Conservation (phyloP, 2,113 vertebrate species). For the Poeciliopsis turrubarensis region DNA sequence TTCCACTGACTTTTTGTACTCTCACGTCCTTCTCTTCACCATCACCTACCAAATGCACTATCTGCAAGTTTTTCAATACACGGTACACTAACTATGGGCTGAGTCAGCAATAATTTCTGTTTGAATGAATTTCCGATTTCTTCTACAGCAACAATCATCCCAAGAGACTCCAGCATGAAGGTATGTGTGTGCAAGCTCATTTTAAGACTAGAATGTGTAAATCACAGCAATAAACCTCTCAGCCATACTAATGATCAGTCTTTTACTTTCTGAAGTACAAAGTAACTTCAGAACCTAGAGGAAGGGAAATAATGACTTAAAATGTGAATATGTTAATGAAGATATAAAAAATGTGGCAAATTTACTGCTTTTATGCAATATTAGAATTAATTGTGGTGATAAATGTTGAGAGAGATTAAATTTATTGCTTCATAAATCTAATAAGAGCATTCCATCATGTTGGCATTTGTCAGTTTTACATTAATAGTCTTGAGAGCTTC, state of each 20-base stretch:
- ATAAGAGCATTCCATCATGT: neutral
- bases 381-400: neutral
- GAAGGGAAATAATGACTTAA: neutral
- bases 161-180: slow-evolving; percentile 13
- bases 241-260: slow-evolving; percentile 40
- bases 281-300: neutral
- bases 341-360: neutral
- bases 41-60: neutral
- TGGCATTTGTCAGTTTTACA: neutral
- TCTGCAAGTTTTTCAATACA: slow-evolving; percentile 43
- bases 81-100: slow-evolving; percentile 15
- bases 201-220: neutral
- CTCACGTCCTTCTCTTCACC: slow-evolving; percentile 30
- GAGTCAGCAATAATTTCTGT: slow-evolving; percentile 50
- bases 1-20: neutral
- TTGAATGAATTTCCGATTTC: slow-evolving; percentile 62
- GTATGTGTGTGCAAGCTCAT: neutral
- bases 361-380: neutral
- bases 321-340: neutral
- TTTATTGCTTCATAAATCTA: neutral
- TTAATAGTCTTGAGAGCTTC: neutral
- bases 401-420: neutral
- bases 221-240: slow-evolving; percentile 28
- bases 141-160: slow-evolving; percentile 41
- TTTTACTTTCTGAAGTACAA: neutral